A percentile compares a stretch with the other conserved stretches of the same genome.
These are phyloP conservation scores for Paragorgia papillata DNA, from an alignment of 92 coral and sea anemone genomes.

Conservation along the genomic window DNA sequence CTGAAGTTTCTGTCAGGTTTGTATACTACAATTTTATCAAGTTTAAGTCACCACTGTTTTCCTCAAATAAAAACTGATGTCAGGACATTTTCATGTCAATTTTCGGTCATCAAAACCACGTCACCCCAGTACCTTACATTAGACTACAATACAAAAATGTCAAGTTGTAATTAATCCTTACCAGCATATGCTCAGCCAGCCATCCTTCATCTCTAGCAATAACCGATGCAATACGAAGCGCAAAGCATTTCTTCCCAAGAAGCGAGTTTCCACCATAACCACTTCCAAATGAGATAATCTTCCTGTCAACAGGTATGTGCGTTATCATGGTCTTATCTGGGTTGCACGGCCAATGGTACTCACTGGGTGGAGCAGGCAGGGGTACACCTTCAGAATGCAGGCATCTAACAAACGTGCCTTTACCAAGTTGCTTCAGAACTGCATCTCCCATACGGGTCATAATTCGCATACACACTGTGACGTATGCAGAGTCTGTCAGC, in stretches of 20 bases:
- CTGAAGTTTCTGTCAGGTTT: too few relatives aligned
- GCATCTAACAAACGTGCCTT: constrained; percentile 76
- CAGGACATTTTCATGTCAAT: too few relatives aligned
- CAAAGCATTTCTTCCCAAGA: constrained; percentile 89
- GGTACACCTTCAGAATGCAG: constrained; percentile 86
- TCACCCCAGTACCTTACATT: too few relatives aligned
- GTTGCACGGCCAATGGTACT: constrained; percentile 77
- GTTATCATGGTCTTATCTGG: constrained; percentile 82
- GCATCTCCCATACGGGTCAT: constrained; percentile 88
- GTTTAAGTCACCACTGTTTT: too few relatives aligned
- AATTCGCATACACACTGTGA: constrained; percentile 79
- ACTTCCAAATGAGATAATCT: constrained; percentile 81
- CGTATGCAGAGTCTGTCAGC: constrained; percentile 85
- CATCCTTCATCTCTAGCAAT: constrained; percentile 85
- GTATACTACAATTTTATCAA: too few relatives aligned
- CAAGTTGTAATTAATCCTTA: too few relatives aligned
- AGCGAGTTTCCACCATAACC: constrained; percentile 93
- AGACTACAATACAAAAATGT: too few relatives aligned
- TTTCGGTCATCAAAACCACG: too few relatives aligned
- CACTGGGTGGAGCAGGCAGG: constrained; percentile 63
- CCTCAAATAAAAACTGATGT: too few relatives aligned
- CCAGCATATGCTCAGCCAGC: constrained; percentile 94
- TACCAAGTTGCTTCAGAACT: constrained; percentile 69
- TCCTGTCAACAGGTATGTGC: constrained; percentile 72
- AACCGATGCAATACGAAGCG: constrained; percentile 77